Evolutionary conservation across 2,113 vertebrate genomes (phyloP), one percentile per base, ranked within the genome.

Genomic region (Poeciliopsis retropinna): DNA sequence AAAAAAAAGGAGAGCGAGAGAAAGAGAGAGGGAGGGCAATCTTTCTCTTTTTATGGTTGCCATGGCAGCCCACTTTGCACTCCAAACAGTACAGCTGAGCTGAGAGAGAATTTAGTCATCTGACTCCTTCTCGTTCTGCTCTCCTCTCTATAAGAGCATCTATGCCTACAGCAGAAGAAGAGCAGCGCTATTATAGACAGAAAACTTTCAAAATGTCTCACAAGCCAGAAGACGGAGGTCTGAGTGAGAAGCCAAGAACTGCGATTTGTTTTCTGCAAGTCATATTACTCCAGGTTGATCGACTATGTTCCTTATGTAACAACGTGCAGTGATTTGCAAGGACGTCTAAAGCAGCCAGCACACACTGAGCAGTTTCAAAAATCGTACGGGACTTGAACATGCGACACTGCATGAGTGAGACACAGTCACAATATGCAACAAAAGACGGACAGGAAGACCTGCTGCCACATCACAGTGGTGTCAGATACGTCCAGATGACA

Each of bases 11-110:
- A 17, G 47, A 5, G 6, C 1, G 41, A 17, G 41, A 15, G 41
- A 15, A 4, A 5, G 14, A 17, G 12, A 3, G 15, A 17, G 41
- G 41, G 11, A 67, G 60, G 80, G 87, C 89, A 83, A 84, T 73
- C 72, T 47, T 41, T 72, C 71, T 90, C 90, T 93, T 85, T 89
- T 89, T 83, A 76, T 13, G 69, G 93, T 94, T 94, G 89, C 92
- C 89, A 94, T 94, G 93, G 94, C 30, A 93, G 89, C 94, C 81
- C 76, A 75, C 63, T 82, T 82, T 81, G 81, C 86, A 80, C 88
- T 88, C 86, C 78, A 92, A 95, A 92, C 90, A 87, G 81, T 81
- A 78, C 69, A 82, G 85, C 88, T 84, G 90, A 92, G 83, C 84
- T 70, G 85, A 91, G 84, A 80, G 69, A 80, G 84, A 82, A 84